A percentile compares a stretch with the other conserved stretches of the same genome.
Conservation (phyloP, 1,140 invertebrate species). For the Nasonia longicornis region DNA sequence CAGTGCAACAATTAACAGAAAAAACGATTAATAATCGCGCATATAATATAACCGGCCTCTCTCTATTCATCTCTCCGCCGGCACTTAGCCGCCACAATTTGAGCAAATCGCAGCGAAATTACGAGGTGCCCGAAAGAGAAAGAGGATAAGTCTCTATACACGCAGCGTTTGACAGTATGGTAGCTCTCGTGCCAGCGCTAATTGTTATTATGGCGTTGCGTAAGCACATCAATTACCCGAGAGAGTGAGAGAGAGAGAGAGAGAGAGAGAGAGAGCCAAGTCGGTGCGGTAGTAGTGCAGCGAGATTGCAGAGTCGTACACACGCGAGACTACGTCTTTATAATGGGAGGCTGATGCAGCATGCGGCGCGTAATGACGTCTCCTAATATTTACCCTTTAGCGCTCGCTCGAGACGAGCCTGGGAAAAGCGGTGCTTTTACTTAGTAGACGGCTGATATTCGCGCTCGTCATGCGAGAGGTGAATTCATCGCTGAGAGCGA, state of each 20-base stretch:
- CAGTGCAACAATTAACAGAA: too few species aligned
- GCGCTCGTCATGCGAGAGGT: too few species aligned
- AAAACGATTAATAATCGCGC: too few species aligned
- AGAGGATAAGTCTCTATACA: too few species aligned
- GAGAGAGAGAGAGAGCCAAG: too few species aligned
- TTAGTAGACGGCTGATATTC: not conserved
- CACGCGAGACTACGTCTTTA: not conserved
- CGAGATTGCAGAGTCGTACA: not conserved
- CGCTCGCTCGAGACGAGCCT: not conserved
- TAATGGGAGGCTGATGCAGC: slow-evolving; percentile 16
- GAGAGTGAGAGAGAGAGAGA: too few species aligned
- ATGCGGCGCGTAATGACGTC: slow-evolving; percentile 7
- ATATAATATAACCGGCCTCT: too few species aligned
- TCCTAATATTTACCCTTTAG: slow-evolving; percentile 32
- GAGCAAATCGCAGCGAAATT: slow-evolving; percentile 41
- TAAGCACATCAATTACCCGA: slow-evolving; percentile 56
- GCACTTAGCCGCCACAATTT: not conserved
- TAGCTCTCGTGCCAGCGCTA: slow-evolving; percentile 51
- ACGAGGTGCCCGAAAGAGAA: slow-evolving; percentile 22
- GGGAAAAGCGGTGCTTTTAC: slow-evolving; percentile 5
- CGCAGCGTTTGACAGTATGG: not conserved
- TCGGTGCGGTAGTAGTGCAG: too few species aligned
- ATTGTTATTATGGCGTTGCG: slow-evolving; percentile 61
- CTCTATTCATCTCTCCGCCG: too few species aligned
- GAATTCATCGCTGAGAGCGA: too few species aligned